phyloP scores from a whole-genome alignment of 2,888 invertebrate species.

The Apotomis capreana region DNA sequence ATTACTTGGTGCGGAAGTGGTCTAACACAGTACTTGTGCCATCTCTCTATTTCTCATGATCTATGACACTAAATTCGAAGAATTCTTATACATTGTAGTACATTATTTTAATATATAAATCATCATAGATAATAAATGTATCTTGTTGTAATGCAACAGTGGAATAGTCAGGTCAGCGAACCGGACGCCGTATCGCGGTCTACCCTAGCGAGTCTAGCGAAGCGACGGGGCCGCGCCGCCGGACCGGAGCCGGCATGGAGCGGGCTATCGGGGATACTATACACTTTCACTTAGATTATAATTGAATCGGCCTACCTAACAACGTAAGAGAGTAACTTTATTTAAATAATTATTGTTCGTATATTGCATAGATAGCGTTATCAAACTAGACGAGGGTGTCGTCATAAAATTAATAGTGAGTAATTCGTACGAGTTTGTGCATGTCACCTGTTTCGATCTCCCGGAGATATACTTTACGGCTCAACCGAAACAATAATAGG shows the following conservation, averaged over 20 bases:
- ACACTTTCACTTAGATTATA: slow-evolving; percentile 79
- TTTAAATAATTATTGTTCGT: slow-evolving; percentile 72
- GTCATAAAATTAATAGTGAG: slow-evolving; percentile 60
- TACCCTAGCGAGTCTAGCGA: slow-evolving; percentile 74
- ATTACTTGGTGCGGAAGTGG: slow-evolving; percentile 51
- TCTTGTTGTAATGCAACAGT: slow-evolving; percentile 55
- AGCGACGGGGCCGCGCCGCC: slow-evolving; percentile 44
- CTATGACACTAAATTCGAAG: slow-evolving; percentile 37
- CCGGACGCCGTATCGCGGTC: slow-evolving; percentile 45
- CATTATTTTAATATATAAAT: slow-evolving; percentile 25
- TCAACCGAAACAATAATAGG: slow-evolving; percentile 68
- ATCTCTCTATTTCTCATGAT: slow-evolving; percentile 32
- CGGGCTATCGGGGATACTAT: slow-evolving; percentile 75
- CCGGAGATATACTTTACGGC: slow-evolving; percentile 72
- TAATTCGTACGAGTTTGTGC: slow-evolving; percentile 78
- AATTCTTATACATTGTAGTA: slow-evolving; percentile 32
- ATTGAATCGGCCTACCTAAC: slow-evolving; percentile 81
- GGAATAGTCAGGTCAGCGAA: slow-evolving; percentile 50
- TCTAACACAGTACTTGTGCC: slow-evolving; percentile 40
- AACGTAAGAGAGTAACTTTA: slow-evolving; percentile 65
- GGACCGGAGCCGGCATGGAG: slow-evolving; percentile 59
- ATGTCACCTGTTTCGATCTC: slow-evolving; percentile 69
- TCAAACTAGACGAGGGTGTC: slow-evolving; percentile 58
- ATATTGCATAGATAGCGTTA: slow-evolving; percentile 65
- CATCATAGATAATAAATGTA: slow-evolving; percentile 25